phyloP scores from a whole-genome alignment of 2,888 invertebrate species.

The Cynaeus angustus region DNA sequence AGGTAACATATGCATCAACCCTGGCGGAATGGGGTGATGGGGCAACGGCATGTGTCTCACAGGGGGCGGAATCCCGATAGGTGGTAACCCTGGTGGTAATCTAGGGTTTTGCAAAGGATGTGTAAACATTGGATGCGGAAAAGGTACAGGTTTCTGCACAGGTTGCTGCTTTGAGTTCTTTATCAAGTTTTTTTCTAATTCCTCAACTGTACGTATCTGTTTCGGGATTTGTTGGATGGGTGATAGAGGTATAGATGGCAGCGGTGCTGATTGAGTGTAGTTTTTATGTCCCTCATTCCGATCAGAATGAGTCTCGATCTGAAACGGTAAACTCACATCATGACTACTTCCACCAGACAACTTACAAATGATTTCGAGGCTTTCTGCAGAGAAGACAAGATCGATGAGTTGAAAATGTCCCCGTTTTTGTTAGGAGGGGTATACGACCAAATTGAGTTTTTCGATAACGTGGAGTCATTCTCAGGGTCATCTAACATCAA shows the following conservation, averaged over 20 bases:
- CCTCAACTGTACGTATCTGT: conserved; percentile 83
- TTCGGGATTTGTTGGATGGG: conserved; percentile 63
- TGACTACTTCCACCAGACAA: conserved; percentile 35
- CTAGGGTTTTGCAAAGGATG: conserved; percentile 56
- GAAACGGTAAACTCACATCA: conserved; percentile 2
- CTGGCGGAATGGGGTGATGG: conserved; percentile 59
- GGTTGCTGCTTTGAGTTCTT: conserved; percentile 66
- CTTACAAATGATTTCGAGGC: conserved; percentile 65
- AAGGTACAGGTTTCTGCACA: conserved; percentile 56
- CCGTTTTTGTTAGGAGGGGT: conserved; percentile 62
- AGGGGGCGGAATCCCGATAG: conserved; percentile 69
- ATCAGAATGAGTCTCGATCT: conserved; percentile 59
- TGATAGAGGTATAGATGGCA: conserved; percentile 29
- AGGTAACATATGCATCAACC: conserved; percentile 60
- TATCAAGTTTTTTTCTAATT: conserved; percentile 80
- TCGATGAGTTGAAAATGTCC: conserved; percentile 57
- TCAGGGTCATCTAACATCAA: conserved; percentile 61
- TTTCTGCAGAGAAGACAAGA: conserved; percentile 61
- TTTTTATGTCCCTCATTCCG: conserved; percentile 5
- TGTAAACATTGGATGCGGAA: conserved; percentile 40
- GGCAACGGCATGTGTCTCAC: conserved; percentile 59
- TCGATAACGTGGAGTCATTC: conserved; percentile 56
- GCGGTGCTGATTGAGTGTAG: conserved; percentile 5
- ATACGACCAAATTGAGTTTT: conserved; percentile 65
- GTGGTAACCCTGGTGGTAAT: conserved; percentile 70